Evolutionary conservation across 2,113 vertebrate genomes (phyloP).

Genomic region (Sinocyclocheilus rhinocerous): DNA sequence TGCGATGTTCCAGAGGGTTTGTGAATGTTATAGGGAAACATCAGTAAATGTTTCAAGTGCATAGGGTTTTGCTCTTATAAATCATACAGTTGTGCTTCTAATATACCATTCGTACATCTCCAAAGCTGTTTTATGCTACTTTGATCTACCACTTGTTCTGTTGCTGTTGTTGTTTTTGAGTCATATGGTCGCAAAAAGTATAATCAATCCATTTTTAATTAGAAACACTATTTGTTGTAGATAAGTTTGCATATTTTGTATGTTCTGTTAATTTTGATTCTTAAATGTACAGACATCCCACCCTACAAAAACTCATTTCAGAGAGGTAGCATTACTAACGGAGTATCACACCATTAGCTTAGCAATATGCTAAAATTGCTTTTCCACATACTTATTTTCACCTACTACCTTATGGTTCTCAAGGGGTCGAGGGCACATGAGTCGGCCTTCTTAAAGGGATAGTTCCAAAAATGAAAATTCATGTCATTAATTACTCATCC

Average conservation of each 20-base stretch:
- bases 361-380: not conserved
- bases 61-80: not conserved
- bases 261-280: not conserved
- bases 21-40: not conserved
- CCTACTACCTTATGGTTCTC: not conserved
- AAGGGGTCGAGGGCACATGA: not conserved
- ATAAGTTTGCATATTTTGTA: not conserved
- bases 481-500: too few relatives aligned
- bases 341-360: not conserved
- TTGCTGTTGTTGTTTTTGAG: not conserved
- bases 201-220: not conserved
- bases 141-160: not conserved
- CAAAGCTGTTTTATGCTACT: conserved; percentile 3
- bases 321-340: too few relatives aligned
- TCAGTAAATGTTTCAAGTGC: not conserved
- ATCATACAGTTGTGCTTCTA: not conserved
- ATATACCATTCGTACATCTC: not conserved
- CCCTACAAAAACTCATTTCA: too few relatives aligned
- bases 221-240: not conserved
- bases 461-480: too few relatives aligned
- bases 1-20: not conserved
- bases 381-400: not conserved
- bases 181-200: not conserved
- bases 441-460: too few relatives aligned
- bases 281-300: not conserved